These are phyloP conservation scores for Perdita meconis DNA, from an alignment of 2,888 invertebrate species.

Conservation along the genomic window DNA sequence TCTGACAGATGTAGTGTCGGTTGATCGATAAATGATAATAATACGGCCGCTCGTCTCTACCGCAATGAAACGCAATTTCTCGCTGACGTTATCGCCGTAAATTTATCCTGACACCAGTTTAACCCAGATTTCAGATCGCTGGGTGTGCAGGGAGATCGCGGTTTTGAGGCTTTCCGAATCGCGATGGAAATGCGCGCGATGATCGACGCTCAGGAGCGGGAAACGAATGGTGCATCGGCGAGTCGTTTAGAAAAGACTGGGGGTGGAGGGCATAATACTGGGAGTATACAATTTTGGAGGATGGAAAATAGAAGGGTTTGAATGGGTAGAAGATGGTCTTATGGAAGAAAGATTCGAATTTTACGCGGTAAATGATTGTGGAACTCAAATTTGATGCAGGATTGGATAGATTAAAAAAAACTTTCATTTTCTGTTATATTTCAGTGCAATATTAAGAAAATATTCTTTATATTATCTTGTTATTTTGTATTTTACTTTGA, in stretches of 20 bases:
- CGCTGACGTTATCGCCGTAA: slow-evolving; percentile 75
- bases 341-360: too few relatives aligned
- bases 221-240: background rate
- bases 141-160: slow-evolving; percentile 25
- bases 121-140: slow-evolving; percentile 71
- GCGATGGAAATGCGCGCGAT: background rate
- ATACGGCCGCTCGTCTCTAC: slow-evolving; percentile 25
- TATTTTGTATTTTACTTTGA: too few relatives aligned
- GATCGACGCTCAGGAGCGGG: slow-evolving; percentile 1
- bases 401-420: too few relatives aligned
- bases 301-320: too few relatives aligned
- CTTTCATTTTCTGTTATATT: too few relatives aligned
- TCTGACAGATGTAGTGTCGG: slow-evolving; percentile 8
- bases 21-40: slow-evolving; percentile 46
- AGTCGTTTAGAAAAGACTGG: background rate
- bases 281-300: too few relatives aligned
- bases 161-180: slow-evolving; percentile 9
- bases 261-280: background rate
- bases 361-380: too few relatives aligned
- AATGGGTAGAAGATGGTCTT: too few relatives aligned
- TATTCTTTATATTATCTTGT: too few relatives aligned
- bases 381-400: too few relatives aligned
- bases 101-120: slow-evolving; percentile 75
- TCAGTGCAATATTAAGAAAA: too few relatives aligned
- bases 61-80: slow-evolving; percentile 76